phyloP scores from a whole-genome alignment of 2,888 invertebrate species.

The Lottia gigantea region DNA sequence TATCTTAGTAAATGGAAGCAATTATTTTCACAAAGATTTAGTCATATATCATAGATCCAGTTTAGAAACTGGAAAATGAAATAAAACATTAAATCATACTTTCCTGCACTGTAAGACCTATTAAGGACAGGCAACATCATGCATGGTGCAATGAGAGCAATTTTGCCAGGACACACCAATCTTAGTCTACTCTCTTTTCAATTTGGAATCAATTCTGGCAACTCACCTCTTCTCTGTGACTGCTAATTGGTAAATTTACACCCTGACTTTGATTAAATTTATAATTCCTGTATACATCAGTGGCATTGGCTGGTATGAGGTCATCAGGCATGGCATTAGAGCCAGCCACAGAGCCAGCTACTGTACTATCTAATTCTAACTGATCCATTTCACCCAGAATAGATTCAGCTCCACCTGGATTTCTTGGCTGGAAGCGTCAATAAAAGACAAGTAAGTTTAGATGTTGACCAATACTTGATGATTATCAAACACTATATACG shows the following conservation, averaged over 20 bases:
- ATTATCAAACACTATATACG: too few relatives aligned
- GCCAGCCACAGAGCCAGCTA: constrained; percentile 29
- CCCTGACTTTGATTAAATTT: constrained; percentile 53
- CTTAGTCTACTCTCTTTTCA: too few relatives aligned
- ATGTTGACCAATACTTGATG: too few relatives aligned
- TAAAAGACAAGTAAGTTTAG: not conserved
- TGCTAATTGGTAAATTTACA: constrained; percentile 53
- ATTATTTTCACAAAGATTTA: too few relatives aligned
- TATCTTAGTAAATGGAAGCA: too few relatives aligned
- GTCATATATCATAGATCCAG: not conserved
- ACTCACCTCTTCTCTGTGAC: constrained; percentile 50
- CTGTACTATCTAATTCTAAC: constrained; percentile 52
- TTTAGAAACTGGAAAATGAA: not conserved
- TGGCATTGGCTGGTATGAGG: constrained; percentile 54
- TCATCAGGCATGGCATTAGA: constrained; percentile 47
- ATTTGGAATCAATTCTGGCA: too few relatives aligned
- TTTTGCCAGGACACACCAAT: too few relatives aligned
- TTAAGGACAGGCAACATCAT: too few relatives aligned
- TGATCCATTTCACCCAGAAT: constrained; percentile 34
- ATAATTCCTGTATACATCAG: constrained; percentile 58
- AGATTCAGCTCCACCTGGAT: constrained; percentile 1
- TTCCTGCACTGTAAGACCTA: too few relatives aligned
- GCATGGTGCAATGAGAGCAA: too few relatives aligned
- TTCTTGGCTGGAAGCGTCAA: not conserved
- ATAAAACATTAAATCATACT: too few relatives aligned